Evolutionary conservation across 1,140 invertebrate genomes (phyloP).

Genomic region (Scaptomyza pallida): DNA sequence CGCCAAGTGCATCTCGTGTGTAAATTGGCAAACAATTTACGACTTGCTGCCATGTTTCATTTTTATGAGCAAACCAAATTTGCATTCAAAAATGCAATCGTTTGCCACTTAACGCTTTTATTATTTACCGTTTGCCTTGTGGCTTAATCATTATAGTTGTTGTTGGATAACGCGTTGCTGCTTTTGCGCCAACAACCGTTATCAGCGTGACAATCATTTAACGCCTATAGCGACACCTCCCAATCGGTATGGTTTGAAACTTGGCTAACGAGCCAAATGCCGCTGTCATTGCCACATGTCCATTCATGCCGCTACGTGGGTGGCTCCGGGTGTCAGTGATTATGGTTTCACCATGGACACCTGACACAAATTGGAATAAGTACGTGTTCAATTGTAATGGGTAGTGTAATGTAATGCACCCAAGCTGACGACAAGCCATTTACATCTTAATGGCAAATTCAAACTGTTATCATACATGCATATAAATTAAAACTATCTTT

Average conservation of each 20-base stretch:
- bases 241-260: background rate
- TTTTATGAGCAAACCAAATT: constrained; percentile 55
- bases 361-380: background rate
- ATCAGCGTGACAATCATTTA: constrained; percentile 4
- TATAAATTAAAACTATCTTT: background rate
- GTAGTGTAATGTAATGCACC: background rate
- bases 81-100: constrained; percentile 11
- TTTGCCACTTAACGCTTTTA: constrained; percentile 7
- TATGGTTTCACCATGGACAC: constrained; percentile 9
- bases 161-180: constrained; percentile 1
- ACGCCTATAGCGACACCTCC: constrained; percentile 7
- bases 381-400: constrained; percentile 6
- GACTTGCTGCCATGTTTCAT: constrained; percentile 53
- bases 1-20: constrained; percentile 36
- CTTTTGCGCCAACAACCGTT: background rate
- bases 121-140: background rate
- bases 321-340: background rate
- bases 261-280: background rate
- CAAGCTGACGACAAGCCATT: background rate
- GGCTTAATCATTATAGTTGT: background rate
- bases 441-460: background rate
- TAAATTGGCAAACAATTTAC: constrained; percentile 51
- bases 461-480: background rate
- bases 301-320: constrained; percentile 9
- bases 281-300: background rate